Conservation (phyloP, 2,888 invertebrate genomes). For the Phalera bucephala region DNA sequence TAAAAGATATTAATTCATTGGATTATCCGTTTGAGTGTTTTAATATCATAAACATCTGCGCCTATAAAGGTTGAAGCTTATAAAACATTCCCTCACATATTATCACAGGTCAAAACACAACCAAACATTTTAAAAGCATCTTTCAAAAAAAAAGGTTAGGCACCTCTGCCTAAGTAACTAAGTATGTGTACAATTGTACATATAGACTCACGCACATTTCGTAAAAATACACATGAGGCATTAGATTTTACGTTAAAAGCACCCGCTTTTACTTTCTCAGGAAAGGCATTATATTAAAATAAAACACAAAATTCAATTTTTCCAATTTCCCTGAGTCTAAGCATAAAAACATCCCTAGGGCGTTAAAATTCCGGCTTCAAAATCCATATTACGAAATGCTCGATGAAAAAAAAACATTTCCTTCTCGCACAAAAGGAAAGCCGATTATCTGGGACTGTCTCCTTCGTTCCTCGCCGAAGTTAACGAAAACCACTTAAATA, state of each 20-base stretch:
- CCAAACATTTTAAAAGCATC: too few relatives aligned
- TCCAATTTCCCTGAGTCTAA: constrained; percentile 46
- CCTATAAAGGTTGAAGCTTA: too few relatives aligned
- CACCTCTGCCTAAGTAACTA: too few relatives aligned
- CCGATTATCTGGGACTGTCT: constrained; percentile 47
- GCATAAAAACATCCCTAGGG: constrained; percentile 50
- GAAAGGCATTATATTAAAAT: constrained; percentile 40
- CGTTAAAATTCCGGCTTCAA: constrained; percentile 40
- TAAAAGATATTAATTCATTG: too few relatives aligned
- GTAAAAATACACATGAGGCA: constrained; percentile 6
- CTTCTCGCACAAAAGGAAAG: constrained; percentile 38
- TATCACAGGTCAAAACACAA: too few relatives aligned
- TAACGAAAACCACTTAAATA: constrained; percentile 36
- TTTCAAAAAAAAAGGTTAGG: too few relatives aligned
- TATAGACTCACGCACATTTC: constrained; percentile 1
- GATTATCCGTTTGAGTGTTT: too few relatives aligned
- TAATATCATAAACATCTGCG: too few relatives aligned
- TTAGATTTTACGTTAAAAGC: constrained; percentile 3
- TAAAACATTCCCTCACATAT: too few relatives aligned
- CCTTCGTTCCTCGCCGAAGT: constrained; percentile 21
- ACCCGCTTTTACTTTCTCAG: constrained; percentile 6
- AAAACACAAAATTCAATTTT: constrained; percentile 54
- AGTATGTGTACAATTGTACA: too few relatives aligned
- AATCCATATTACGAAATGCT: constrained; percentile 50
- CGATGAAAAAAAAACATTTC: constrained; percentile 46